These are phyloP conservation scores for Xenopus laevis DNA, from an alignment of 2,113 vertebrate genomes.

Conservation along the genomic window DNA sequence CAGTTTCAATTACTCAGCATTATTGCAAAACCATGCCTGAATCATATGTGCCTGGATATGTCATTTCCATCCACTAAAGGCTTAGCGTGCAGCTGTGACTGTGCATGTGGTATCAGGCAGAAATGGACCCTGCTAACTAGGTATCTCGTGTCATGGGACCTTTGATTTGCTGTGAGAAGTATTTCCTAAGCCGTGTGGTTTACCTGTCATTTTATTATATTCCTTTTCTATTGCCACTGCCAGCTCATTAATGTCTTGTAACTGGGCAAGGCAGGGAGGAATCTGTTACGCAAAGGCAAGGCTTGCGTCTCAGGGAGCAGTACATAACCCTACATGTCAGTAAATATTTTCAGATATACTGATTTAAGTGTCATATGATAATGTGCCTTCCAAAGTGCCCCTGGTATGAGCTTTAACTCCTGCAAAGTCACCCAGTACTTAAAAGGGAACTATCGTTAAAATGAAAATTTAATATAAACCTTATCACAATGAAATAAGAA, in stretches of 20 bases:
- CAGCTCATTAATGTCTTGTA: slow-evolving; percentile 6
- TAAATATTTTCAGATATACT: not conserved
- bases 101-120: slow-evolving; percentile 29
- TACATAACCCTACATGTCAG: not conserved
- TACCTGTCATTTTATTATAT: slow-evolving; percentile 24
- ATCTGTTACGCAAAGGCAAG: not conserved
- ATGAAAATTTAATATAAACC: no score
- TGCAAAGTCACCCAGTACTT: no score
- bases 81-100: slow-evolving; percentile 35
- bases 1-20: slow-evolving; percentile 39
- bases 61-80: slow-evolving; percentile 35
- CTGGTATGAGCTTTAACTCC: no score
- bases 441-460: no score
- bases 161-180: slow-evolving; percentile 34
- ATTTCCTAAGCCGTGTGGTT: slow-evolving; percentile 25
- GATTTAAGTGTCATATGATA: no score
- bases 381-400: no score
- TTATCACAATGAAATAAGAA: no score
- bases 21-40: slow-evolving; percentile 40
- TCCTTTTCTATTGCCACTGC: slow-evolving; percentile 20
- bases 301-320: not conserved
- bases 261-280: not conserved
- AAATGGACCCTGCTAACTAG: slow-evolving; percentile 23
- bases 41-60: slow-evolving; percentile 34
- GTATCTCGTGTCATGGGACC: slow-evolving; percentile 28